Evolutionary conservation across 2,797 vertebrate species (phyloP).

Genomic region (Neomorphus geoffroyi): DNA sequence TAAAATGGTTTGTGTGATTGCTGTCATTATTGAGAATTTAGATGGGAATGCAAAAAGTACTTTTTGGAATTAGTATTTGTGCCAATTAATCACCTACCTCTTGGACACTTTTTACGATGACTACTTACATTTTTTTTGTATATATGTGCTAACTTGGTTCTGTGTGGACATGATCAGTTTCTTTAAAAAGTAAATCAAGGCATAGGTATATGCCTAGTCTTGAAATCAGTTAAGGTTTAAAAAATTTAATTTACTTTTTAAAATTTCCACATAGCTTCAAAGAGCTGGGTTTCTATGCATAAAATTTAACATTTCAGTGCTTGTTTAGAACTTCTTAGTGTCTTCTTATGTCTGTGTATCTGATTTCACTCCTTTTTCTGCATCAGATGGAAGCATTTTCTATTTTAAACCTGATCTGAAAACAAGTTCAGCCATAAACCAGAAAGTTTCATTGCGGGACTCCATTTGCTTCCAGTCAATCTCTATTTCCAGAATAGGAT

Average conservation of each 20-base stretch:
- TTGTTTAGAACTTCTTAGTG: not conserved
- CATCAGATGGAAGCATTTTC: not conserved
- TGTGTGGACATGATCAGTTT: not conserved
- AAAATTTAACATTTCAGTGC: not conserved
- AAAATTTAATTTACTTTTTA: not conserved
- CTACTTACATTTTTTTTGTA: not conserved
- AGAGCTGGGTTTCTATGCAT: not conserved
- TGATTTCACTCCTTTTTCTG: not conserved
- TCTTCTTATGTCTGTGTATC: not conserved
- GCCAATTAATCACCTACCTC: not conserved
- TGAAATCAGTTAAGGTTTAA: slow-evolving; percentile 14
- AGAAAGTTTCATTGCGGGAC: not conserved
- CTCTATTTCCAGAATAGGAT: not conserved
- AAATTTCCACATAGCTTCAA: not conserved
- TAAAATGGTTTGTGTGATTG: slow-evolving; percentile 59
- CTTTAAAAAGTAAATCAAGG: not conserved
- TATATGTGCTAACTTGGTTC: not conserved
- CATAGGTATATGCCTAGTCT: not conserved
- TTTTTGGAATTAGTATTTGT: not conserved
- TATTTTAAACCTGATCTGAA: not conserved
- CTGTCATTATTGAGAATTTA: slow-evolving; percentile 58
- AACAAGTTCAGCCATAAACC: not conserved
- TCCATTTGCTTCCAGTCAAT: not conserved
- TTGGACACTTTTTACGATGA: not conserved
- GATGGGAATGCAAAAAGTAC: slow-evolving; percentile 7